Evolutionary conservation across 1,140 invertebrate species (phyloP), one percentile per base, ranked within the genome.

Genomic region (Dendrolimus kikuchii): DNA sequence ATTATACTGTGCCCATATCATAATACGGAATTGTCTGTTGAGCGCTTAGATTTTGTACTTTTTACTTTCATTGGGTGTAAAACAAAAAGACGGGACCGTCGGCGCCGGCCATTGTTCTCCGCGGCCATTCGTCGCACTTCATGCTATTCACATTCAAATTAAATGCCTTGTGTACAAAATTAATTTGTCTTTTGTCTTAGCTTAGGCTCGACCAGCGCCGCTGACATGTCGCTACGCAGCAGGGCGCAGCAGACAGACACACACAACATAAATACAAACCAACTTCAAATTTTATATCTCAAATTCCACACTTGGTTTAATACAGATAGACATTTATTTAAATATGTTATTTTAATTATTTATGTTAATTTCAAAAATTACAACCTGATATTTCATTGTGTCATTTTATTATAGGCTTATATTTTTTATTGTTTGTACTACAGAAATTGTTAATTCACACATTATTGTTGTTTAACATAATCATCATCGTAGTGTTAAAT

Each of bases 81-180:
- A 82, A 81, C 79, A 82, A 84, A 83, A 84, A 84, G 78, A 65
- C 74, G 64, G 68, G 64, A 60, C 64, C 68, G 68, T 72, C 81
- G 82, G 81, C 82, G 82, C 82, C 82, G 82, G 71, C 66, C 71
- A 86, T 86, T 86, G 82, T 86, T 83, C 79, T 81, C 74, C 58
- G 59, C 71, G 76, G 67, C 78, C 79, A 86, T 86, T 86, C 82
- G 82, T 86, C 81, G 81, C 82, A 86, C 79, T 86, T 86, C 82
- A 86, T 71, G 82, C 81, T 84, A 84, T 84, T 86, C 81, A 82
- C 81, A 84, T 86, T 86, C 81, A 86, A 86, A 86, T 86, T 86
- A 86, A 86, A 82, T 78, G 79, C 71, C 69, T 73, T 78, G 79
- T 82, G 82, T 86, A 86, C 79, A 82, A 86, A 84, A 86, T 86